Evolutionary conservation across 2,797 vertebrate species (phyloP).

Genomic region (Galagoides demidoff): DNA sequence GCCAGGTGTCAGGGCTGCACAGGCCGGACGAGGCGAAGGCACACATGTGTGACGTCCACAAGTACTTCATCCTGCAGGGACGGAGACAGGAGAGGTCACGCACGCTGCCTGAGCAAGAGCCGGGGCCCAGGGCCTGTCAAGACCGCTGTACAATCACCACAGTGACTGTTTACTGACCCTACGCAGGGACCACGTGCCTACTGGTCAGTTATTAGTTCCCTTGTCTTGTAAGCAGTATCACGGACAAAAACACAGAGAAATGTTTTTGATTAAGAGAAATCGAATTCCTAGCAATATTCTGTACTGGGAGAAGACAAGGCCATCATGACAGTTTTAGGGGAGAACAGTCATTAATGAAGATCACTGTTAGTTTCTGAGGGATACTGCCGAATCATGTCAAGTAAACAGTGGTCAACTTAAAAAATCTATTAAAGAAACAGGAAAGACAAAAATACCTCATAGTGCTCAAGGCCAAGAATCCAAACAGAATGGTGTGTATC

Average conservation of each 20-base stretch:
- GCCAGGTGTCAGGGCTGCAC: slow-evolving; percentile 93
- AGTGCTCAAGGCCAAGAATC: slow-evolving; percentile 95
- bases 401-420: neutral
- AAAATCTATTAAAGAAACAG: neutral
- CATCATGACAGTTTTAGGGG: neutral
- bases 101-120: too few species aligned
- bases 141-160: neutral
- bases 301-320: neutral
- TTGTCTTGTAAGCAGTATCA: neutral
- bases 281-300: neutral
- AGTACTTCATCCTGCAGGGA: slow-evolving; percentile 95
- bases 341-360: neutral
- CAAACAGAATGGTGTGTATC: slow-evolving; percentile 93
- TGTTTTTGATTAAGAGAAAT: neutral
- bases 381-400: neutral
- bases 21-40: slow-evolving; percentile 96
- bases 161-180: neutral
- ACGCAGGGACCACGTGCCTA: rapidly evolving
- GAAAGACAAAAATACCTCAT: slow-evolving; percentile 91
- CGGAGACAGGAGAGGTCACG: neutral
- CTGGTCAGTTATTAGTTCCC: neutral
- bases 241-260: neutral
- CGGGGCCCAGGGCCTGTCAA: neutral
- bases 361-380: neutral
- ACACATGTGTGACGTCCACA: slow-evolving; percentile 98